phyloP scores from a whole-genome alignment of 2,797 vertebrate species.

The Channa striata region DNA sequence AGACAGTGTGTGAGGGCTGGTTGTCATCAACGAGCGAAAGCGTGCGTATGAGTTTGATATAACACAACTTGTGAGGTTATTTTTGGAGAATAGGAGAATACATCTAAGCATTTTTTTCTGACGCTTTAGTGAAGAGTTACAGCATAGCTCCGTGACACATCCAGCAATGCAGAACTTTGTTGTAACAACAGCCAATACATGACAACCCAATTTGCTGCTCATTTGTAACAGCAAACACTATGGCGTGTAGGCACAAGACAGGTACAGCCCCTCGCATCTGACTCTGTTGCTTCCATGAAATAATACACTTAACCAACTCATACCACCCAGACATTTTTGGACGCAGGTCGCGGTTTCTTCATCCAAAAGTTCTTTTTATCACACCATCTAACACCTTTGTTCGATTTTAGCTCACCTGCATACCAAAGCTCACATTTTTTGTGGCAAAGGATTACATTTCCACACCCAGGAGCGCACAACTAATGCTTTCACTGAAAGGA shows the following conservation, averaged over 20 bases:
- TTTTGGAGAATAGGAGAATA: conserved; percentile 19
- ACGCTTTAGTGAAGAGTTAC: conserved; percentile 41
- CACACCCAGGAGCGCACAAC: conserved; percentile 22
- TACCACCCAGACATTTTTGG: conserved; percentile 69
- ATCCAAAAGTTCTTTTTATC: conserved; percentile 46
- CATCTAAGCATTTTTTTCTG: conserved; percentile 7
- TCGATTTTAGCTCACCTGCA: conserved; percentile 27
- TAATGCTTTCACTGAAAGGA: conserved; percentile 27
- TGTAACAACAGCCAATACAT: conserved; percentile 52
- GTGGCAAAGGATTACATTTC: conserved; percentile 43
- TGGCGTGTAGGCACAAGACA: conserved; percentile 71
- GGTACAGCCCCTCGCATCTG: conserved; percentile 45
- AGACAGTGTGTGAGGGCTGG: conserved; percentile 55
- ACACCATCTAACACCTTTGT: conserved; percentile 47
- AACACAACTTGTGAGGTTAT: conserved; percentile 1
- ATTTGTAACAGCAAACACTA: conserved; percentile 72
- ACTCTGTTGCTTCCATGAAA: conserved; percentile 54
- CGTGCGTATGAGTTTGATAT: conserved; percentile 26
- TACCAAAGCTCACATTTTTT: conserved; percentile 26
- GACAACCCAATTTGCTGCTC: conserved; percentile 63
- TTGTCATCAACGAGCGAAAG: conserved; percentile 34
- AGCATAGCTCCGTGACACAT: conserved; percentile 39
- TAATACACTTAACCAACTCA: conserved; percentile 52
- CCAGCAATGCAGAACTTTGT: not conserved
- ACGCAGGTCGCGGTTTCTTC: conserved; percentile 34